phyloP scores from a whole-genome alignment of 2,797 vertebrate species.

The Anguilla anguilla region DNA sequence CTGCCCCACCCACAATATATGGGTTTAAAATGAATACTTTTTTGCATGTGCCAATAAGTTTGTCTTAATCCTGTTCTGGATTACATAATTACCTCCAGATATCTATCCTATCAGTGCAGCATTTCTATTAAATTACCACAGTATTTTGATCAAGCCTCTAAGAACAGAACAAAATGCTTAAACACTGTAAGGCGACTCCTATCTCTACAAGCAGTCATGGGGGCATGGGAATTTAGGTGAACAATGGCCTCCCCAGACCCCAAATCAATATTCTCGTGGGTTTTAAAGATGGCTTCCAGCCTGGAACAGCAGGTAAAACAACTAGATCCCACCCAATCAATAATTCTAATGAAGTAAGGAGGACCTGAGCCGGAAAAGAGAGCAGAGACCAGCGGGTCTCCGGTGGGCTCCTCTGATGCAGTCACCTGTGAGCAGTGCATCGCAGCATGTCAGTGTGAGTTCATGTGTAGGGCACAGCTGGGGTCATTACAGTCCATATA shows the following conservation, averaged over 20 bases:
- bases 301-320: slow-evolving; percentile 2
- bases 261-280: background rate
- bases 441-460: background rate
- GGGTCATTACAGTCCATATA: background rate
- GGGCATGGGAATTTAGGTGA: background rate
- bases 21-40: background rate
- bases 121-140: background rate
- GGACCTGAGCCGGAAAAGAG: background rate
- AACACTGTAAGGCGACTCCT: background rate
- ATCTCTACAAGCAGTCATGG: background rate
- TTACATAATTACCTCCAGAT: background rate
- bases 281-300: background rate
- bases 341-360: background rate
- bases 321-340: background rate
- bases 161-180: background rate
- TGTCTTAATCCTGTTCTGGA: background rate
- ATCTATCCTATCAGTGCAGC: background rate
- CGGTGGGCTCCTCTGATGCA: background rate
- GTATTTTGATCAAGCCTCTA: background rate
- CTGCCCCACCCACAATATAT: background rate
- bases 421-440: background rate
- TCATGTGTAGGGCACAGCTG: background rate
- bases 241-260: background rate
- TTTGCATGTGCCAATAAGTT: too few species aligned
- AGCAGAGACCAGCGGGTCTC: background rate